Evolutionary conservation across 2,113 vertebrate species (phyloP).

Genomic region (Andinoacara biseriatus): DNA sequence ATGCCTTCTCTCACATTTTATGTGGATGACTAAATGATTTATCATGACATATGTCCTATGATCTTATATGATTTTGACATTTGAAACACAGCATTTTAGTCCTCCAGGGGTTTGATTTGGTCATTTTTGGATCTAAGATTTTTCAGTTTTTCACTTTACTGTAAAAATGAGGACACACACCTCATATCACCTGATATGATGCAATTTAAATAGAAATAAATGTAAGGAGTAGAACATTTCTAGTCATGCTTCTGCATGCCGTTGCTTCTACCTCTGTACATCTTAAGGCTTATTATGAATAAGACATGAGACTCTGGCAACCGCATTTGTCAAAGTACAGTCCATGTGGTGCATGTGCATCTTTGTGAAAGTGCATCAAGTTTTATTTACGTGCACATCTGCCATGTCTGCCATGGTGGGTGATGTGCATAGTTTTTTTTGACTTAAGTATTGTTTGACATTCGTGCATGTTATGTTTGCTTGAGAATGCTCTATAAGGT

Average conservation of each 20-base stretch:
- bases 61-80: not conserved
- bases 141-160: not conserved
- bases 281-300: conserved; percentile 40
- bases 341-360: not conserved
- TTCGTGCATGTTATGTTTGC: not conserved
- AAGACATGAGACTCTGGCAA: conserved; percentile 26
- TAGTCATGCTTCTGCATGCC: not conserved
- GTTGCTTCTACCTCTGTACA: not conserved
- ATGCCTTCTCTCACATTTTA: conserved; percentile 11
- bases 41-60: not conserved
- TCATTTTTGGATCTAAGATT: not conserved
- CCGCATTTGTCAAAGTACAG: conserved; percentile 27
- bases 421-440: conserved; percentile 9
- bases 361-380: not conserved
- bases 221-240: not conserved
- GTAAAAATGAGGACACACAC: not conserved
- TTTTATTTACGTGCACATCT: not conserved
- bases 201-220: not conserved
- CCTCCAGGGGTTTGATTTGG: not conserved
- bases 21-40: conserved; percentile 7
- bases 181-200: not conserved
- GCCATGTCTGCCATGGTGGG: not conserved
- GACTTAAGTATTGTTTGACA: not conserved
- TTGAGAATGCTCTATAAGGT: not conserved
- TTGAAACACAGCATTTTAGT: not conserved